Percentiles rank a stretch among this genome's conserved stretches.
These are phyloP conservation scores for Neoscelio sp. DNA, from an alignment of 2,888 invertebrate species.

Conservation along the genomic window DNA sequence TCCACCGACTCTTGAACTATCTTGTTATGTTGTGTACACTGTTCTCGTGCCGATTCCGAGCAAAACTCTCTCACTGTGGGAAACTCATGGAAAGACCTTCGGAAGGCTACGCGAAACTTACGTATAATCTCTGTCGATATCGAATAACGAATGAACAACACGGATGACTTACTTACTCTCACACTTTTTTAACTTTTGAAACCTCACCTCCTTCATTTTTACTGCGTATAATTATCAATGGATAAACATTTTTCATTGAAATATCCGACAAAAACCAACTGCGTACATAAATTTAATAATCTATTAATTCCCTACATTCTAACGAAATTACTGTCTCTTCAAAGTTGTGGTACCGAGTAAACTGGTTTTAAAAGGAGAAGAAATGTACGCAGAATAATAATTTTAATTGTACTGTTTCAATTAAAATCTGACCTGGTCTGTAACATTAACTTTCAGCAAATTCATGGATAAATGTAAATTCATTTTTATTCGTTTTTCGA, in stretches of 20 bases:
- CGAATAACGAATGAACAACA: conserved; percentile 31
- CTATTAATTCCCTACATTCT: background rate
- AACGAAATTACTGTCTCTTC: background rate
- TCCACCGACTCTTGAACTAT: conserved; percentile 52
- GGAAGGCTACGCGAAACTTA: conserved; percentile 46
- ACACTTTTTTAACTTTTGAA: conserved; percentile 3
- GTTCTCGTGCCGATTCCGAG: conserved; percentile 46
- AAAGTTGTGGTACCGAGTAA: too few species aligned
- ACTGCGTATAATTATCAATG: background rate
- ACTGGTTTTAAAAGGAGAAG: too few species aligned
- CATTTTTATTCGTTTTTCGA: background rate
- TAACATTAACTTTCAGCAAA: too few species aligned
- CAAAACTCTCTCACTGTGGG: conserved; percentile 55
- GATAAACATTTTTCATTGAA: background rate
- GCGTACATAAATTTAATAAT: background rate
- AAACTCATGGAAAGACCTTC: conserved; percentile 55
- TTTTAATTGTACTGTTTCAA: too few species aligned
- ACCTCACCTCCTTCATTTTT: too few species aligned
- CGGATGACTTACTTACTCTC: conserved; percentile 30
- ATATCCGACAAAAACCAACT: too few species aligned
- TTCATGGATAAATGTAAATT: too few species aligned
- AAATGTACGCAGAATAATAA: too few species aligned
- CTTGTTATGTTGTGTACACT: conserved; percentile 51
- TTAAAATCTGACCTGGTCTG: too few species aligned
- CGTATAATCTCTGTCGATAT: conserved; percentile 33